Conservation (phyloP, 2,113 vertebrate genomes). For the Seriola aureovittata region DNA sequence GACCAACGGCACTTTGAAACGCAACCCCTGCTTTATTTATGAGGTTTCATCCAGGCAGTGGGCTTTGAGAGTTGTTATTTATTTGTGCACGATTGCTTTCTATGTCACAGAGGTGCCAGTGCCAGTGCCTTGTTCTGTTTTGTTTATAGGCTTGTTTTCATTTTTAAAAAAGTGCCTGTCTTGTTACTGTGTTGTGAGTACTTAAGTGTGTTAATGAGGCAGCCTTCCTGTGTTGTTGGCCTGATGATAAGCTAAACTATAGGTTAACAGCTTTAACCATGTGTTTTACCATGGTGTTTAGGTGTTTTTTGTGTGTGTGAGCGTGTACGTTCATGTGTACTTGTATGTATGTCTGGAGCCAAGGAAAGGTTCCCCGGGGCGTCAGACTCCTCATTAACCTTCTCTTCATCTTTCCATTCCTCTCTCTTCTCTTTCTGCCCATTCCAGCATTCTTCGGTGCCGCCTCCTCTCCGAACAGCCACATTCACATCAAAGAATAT, state of each 20-base stretch:
- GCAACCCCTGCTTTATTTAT: slow-evolving; percentile 37
- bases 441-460: slow-evolving; percentile 31
- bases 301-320: slow-evolving; percentile 23
- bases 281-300: slow-evolving; percentile 65
- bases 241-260: slow-evolving; percentile 65
- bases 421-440: slow-evolving; percentile 45
- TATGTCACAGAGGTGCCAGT: slow-evolving; percentile 8
- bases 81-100: slow-evolving; percentile 2
- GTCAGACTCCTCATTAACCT: slow-evolving; percentile 77
- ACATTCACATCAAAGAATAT: slow-evolving; percentile 61
- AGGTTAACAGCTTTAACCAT: slow-evolving; percentile 68
- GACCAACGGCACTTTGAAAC: slow-evolving; percentile 21
- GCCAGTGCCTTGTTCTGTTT: slow-evolving; percentile 15
- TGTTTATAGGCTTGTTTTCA: slow-evolving; percentile 21
- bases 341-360: slow-evolving; percentile 71
- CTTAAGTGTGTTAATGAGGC: slow-evolving; percentile 65
- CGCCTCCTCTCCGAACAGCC: slow-evolving; percentile 13
- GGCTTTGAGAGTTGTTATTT: slow-evolving; percentile 27
- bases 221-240: slow-evolving; percentile 63
- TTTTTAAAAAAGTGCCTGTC: slow-evolving; percentile 46
- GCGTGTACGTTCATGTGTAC: slow-evolving; percentile 9
- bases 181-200: slow-evolving; percentile 41
- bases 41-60: neutral
- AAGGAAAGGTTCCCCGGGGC: slow-evolving; percentile 56
- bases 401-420: slow-evolving; percentile 65